Conservation (phyloP, 2,888 invertebrate species). For the Entomobrya proxima region DNA sequence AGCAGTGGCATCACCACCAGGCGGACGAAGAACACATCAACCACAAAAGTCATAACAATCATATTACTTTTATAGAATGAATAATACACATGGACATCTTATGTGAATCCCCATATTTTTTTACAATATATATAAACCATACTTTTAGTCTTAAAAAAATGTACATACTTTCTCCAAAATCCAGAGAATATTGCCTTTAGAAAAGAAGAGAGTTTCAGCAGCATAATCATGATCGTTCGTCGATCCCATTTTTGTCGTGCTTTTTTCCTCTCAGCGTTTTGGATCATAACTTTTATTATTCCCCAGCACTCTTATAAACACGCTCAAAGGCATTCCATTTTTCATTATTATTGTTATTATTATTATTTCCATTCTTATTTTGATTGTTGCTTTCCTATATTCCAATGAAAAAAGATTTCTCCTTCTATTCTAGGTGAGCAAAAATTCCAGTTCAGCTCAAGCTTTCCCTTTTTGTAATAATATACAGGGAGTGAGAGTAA, state of each 20-base stretch:
- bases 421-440: not conserved
- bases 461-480: not conserved
- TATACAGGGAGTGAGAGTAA: not conserved
- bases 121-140: not conserved
- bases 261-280: conserved; percentile 13
- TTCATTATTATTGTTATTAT: conserved; percentile 63
- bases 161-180: not conserved
- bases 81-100: not conserved
- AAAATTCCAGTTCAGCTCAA: not conserved
- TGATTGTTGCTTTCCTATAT: not conserved
- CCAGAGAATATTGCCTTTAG: not conserved
- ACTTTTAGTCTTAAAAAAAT: not conserved
- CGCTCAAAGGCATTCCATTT: conserved; percentile 52
- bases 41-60: not conserved
- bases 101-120: not conserved
- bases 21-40: not conserved
- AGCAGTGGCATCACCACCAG: not conserved
- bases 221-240: not conserved
- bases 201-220: not conserved
- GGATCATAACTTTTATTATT: conserved; percentile 53
- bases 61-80: not conserved
- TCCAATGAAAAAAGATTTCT: not conserved
- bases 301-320: conserved; percentile 31
- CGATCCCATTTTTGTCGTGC: not conserved
- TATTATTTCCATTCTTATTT: conserved; percentile 36